Evolutionary conservation across 2,888 invertebrate species (phyloP), one percentile per base, ranked within the genome.

Genomic region (Sarcophaga carnaria): DNA sequence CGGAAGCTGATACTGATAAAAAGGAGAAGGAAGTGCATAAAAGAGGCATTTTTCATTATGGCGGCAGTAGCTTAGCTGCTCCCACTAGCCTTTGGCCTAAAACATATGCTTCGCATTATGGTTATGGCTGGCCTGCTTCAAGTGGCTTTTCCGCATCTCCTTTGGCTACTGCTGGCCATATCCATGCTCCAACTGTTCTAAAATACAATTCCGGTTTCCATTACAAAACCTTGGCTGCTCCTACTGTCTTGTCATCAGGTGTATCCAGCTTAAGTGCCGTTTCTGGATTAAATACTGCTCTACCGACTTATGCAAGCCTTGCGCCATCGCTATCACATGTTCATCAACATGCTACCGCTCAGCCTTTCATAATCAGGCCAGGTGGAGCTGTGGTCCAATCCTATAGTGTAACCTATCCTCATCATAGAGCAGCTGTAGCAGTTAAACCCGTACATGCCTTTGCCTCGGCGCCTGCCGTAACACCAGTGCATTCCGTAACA

Each of bases 351-450:
- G 85, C 89, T 4, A 78, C 89, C 1, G 84, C 89, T 0, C 89
- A 91, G 4, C 91, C 92, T 0, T 93, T 89, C 67, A 89, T 92
- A 27, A 88, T 93, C 27, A 91, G 92, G 54, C 93, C 93, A 1
- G 93, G 93, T 59, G 91, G 91, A 45, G 93, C 93, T 3, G 89
- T 92, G 1, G 92, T 93, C 45, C 90, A 91, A 54, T 92, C 93
- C 0, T 92, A 92, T 85, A 92, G 90, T 84, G 92, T 92, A 47
- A 93, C 92, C 80, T 93, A 92, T 85, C 93, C 93, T 6, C 92
- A 91, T n/a, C 92, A 91, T 6, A 90, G 90, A 66, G 89, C 91
- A 2, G 76, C 90, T 6, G 85, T 88, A 5, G 86, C 88, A 11
- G 86, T 88, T 20, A 86, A 80, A 64, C 88, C 85, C 54, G 82